Evolutionary conservation across 2,888 invertebrate species (phyloP), one percentile per base, ranked within the genome.

Genomic region (Noctua pronuba): DNA sequence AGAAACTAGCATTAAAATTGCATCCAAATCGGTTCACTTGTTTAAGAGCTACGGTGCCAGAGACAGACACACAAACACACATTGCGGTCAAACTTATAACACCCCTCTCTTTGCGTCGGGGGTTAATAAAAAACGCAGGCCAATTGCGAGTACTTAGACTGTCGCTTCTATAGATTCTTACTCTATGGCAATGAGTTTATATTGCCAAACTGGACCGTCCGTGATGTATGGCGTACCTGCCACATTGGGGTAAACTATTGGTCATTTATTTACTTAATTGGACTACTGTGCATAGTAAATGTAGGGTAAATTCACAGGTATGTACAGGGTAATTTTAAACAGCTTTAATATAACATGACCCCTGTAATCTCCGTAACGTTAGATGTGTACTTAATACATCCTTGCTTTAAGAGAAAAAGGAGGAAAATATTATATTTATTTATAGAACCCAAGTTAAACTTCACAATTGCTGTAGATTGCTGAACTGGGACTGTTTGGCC

Each of bases 141-240:
- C 16, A 28, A 60, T 60, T 60, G 8, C 18, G 31, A 31, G 31
- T 31, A 18, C 60, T 18, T 38, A n/a, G 1, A 44, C 0, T 66
- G 18, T 38, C 66, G 21, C 24, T 35, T 79, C 66, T 67, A 38
- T 16, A 44, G 3, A 66, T 21, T 44, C 11, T 8, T 52, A n/a
- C 1, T 74, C 79, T 67, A 31, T 80, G 60, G 21, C 76, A 80
- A 71, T 67, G 67, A 62, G 66, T 73, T 78, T 83, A 62, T 80
- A 72, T 79, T 69, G 73, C 76, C 77, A 71, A 80, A 83, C 77
- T 73, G 52, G 58, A 44, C 82, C 44, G 44, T 66, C 62, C 13
- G 84, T 83, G 77, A 83, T 77, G 46, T 77, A 83, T 28, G 49
- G 71, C 58, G 16, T 80, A 80, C 84, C 84, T 83, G 80, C 55